Evolutionary conservation across 2,797 vertebrate species (phyloP).

Genomic region (Eidolon dupreanum): DNA sequence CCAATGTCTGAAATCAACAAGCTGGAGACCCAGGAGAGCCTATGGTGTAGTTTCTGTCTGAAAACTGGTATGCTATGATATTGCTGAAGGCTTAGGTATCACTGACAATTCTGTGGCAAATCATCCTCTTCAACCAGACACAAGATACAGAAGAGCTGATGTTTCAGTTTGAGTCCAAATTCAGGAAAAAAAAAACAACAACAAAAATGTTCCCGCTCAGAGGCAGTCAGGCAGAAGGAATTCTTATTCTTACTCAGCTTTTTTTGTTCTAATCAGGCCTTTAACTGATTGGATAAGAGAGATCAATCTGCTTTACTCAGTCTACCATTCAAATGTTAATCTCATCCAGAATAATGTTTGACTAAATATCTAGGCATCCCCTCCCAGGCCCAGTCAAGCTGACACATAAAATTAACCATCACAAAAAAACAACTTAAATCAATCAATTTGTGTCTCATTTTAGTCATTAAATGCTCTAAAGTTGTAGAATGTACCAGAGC

Average conservation of each 20-base stretch:
- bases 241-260: slow-evolving; percentile 16
- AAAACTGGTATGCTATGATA: neutral
- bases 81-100: neutral
- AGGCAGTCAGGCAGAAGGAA: neutral
- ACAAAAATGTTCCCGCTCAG: neutral
- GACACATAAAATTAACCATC: slow-evolving; percentile 4
- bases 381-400: neutral
- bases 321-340: neutral
- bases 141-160: neutral
- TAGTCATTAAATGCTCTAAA: neutral
- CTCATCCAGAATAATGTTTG: neutral
- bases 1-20: neutral
- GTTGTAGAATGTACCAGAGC: neutral
- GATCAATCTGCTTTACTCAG: neutral
- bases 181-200: neutral
- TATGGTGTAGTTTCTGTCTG: neutral
- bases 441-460: neutral
- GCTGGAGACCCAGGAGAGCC: neutral
- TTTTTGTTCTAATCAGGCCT: slow-evolving; percentile 22
- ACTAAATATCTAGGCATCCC: neutral
- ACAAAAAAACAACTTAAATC: neutral
- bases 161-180: neutral
- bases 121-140: neutral
- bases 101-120: neutral
- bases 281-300: slow-evolving; percentile 19